A percentile compares a stretch with the other conserved stretches of the same genome.
phyloP scores from a whole-genome alignment of 1,140 invertebrate genomes.

The Dinothrombium tinctorium region DNA sequence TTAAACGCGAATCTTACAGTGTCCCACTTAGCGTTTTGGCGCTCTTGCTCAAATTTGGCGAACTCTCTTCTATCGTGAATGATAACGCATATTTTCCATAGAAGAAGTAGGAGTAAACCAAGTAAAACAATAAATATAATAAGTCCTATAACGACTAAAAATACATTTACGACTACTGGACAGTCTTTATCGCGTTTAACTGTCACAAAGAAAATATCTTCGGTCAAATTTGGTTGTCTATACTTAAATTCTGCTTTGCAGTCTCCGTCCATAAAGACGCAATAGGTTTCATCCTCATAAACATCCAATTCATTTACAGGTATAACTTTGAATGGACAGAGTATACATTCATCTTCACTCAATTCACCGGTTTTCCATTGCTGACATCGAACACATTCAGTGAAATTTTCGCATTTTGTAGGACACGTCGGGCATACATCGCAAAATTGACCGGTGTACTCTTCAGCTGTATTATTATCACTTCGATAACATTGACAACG shows the following conservation, averaged over 20 bases:
- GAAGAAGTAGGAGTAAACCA: too few species aligned
- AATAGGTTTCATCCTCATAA: too few species aligned
- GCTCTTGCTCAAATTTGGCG: too few species aligned
- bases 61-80: too few species aligned
- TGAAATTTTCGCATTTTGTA: constrained; percentile 60
- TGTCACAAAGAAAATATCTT: too few species aligned
- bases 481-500: constrained; percentile 46
- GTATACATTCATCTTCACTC: not conserved
- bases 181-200: constrained; percentile 18
- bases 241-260: too few species aligned
- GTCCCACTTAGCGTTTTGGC: too few species aligned
- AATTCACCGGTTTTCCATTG: constrained; percentile 61
- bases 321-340: constrained; percentile 30
- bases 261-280: too few species aligned
- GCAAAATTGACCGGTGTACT: constrained; percentile 30
- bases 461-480: not conserved
- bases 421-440: constrained; percentile 81
- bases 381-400: constrained; percentile 75
- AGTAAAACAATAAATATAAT: constrained; percentile 88
- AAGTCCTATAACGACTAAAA: constrained; percentile 71
- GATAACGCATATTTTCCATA: too few species aligned
- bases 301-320: too few species aligned
- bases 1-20: too few species aligned
- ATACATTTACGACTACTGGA: constrained; percentile 21
- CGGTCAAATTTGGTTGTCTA: too few species aligned